Evolutionary conservation across 2,113 vertebrate genomes (phyloP).

Genomic region (Colius striatus): DNA sequence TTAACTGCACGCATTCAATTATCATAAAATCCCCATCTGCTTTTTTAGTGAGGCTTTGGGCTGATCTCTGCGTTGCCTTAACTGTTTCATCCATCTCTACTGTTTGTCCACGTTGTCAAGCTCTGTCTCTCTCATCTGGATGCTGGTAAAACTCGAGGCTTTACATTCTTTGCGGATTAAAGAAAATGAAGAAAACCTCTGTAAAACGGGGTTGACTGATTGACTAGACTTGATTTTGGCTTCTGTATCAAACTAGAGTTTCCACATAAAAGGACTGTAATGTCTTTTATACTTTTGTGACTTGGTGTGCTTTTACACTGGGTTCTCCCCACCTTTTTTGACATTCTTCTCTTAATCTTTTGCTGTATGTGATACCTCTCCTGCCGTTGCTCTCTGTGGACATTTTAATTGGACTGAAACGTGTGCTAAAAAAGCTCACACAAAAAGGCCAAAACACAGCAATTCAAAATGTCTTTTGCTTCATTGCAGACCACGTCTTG

Average conservation of each 20-base stretch:
- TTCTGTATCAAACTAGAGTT: constrained; percentile 17
- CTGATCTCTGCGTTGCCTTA: not conserved
- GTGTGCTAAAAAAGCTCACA: not conserved
- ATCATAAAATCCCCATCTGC: not conserved
- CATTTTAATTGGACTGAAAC: not conserved
- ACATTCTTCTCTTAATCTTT: not conserved
- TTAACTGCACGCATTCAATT: not conserved
- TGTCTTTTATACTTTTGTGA: not conserved
- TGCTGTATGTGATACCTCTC: not conserved
- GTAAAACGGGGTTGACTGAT: not conserved
- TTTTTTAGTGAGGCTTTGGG: not conserved
- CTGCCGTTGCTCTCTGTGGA: not conserved
- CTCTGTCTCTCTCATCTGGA: constrained; percentile 31
- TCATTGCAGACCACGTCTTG: not conserved
- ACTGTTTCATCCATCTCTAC: not conserved
- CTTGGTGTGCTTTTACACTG: not conserved
- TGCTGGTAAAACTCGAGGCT: not conserved
- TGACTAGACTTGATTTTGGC: constrained; percentile 42
- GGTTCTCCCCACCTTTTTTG: not conserved
- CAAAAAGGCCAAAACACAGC: not conserved
- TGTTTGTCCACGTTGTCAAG: not conserved
- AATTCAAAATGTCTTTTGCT: not conserved
- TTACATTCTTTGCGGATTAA: not conserved
- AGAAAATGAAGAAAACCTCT: not conserved
- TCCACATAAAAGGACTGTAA: constrained; percentile 14